Conservation (phyloP, 2,888 invertebrate genomes). For the Phalera bucephala region DNA sequence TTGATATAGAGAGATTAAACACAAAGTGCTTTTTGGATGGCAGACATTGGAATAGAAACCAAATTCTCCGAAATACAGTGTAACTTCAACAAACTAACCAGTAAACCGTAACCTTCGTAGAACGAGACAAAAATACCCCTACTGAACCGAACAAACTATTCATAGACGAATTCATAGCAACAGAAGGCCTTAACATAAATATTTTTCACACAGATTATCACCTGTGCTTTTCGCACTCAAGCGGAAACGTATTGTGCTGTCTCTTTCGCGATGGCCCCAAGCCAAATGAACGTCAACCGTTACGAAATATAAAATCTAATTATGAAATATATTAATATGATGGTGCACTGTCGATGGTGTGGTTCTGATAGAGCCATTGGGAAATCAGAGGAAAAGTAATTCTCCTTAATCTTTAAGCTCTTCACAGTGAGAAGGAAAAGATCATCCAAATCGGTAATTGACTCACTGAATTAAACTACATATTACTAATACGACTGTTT, state of each 20-base stretch:
- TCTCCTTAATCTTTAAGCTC: too few species aligned
- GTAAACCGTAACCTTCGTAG: constrained; percentile 65
- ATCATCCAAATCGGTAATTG: too few species aligned
- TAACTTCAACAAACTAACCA: constrained; percentile 32
- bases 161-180: constrained; percentile 68
- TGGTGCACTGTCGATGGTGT: constrained; percentile 22
- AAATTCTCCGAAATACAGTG: constrained; percentile 26
- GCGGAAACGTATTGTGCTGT: constrained; percentile 53
- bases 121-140: constrained; percentile 63
- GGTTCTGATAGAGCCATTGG: constrained; percentile 30
- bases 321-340: constrained; percentile 55
- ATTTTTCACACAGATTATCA: constrained; percentile 79
- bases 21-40: too few species aligned
- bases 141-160: constrained; percentile 61
- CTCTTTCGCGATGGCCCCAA: constrained; percentile 60
- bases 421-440: too few species aligned
- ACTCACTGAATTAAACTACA: too few species aligned
- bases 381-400: constrained; percentile 14
- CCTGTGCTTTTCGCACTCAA: constrained; percentile 68
- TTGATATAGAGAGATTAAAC: too few species aligned
- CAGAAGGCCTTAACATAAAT: constrained; percentile 79
- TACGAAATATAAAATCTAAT: constrained; percentile 80
- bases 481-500: too few species aligned
- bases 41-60: too few species aligned
- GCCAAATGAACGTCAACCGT: constrained; percentile 64